These are phyloP conservation scores for Corythaixoides concolor DNA, from an alignment of 2,113 vertebrate genomes.

Conservation along the genomic window DNA sequence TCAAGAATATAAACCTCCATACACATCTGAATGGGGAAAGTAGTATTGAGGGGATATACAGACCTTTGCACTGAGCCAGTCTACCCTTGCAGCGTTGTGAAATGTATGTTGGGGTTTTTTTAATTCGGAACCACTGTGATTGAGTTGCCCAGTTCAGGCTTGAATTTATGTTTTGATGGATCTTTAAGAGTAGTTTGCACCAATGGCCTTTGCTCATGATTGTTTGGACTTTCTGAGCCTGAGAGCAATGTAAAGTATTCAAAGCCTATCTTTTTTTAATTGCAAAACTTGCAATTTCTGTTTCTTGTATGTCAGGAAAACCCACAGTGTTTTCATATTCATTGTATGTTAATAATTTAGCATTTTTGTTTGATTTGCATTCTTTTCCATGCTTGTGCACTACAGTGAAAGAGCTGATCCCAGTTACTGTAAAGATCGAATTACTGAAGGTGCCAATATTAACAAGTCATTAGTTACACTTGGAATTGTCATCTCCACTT, in stretches of 20 bases:
- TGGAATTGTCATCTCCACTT: slow-evolving; percentile 95
- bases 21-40: not conserved
- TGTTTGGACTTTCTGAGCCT: not conserved
- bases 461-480: slow-evolving; percentile 97
- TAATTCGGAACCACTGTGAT: not conserved
- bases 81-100: not conserved
- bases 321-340: not conserved
- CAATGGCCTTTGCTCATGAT: not conserved
- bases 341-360: not conserved
- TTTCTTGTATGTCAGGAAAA: not conserved
- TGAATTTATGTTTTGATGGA: not conserved
- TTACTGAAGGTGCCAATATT: slow-evolving; percentile 97
- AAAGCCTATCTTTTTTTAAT: not conserved
- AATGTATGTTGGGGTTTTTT: not conserved
- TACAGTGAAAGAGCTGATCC: slow-evolving; percentile 92
- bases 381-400: not conserved
- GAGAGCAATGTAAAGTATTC: not conserved
- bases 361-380: not conserved
- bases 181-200: not conserved
- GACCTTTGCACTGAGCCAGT: not conserved
- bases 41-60: not conserved
- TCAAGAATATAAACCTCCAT: fast-evolving
- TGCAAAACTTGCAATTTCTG: not conserved
- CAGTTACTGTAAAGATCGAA: slow-evolving; percentile 91
- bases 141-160: not conserved